These are phyloP conservation scores for Coregonus sp. DNA, from an alignment of 2,797 vertebrate species.

Conservation along the genomic window DNA sequence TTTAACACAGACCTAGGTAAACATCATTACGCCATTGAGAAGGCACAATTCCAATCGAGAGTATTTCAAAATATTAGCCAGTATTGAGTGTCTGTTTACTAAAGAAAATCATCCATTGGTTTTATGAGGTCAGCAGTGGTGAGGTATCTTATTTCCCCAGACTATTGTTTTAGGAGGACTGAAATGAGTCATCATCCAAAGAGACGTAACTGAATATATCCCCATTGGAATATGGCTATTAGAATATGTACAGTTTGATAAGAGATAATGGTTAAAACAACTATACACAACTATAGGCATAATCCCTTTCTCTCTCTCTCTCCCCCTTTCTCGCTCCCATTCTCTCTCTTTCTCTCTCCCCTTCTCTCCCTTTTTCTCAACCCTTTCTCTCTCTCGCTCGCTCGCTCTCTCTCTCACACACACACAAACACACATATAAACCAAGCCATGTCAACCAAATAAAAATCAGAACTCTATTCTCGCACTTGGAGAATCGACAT, in stretches of 20 bases:
- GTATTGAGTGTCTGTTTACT: conserved; percentile 12
- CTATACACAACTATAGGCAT: no score
- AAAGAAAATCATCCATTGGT: conserved; percentile 27
- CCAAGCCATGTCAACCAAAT: not conserved
- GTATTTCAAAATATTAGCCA: conserved; percentile 28
- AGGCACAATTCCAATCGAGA: conserved; percentile 29
- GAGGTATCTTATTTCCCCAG: conserved; percentile 2
- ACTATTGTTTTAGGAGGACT: conserved; percentile 8
- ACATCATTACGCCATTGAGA: conserved; percentile 21
- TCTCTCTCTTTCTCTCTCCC: no score
- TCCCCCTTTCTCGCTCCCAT: no score
- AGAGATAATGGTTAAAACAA: not conserved
- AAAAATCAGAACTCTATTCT: not conserved
- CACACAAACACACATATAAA: no score
- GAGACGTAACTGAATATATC: not conserved
- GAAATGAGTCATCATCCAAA: not conserved
- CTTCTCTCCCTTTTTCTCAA: not conserved
- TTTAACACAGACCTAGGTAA: conserved; percentile 10
- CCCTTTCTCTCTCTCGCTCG: not conserved
- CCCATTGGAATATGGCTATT: not conserved
- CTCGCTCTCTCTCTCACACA: not conserved
- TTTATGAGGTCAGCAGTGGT: conserved; percentile 28
- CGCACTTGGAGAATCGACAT: not conserved
- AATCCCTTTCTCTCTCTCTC: not conserved
- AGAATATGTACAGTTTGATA: not conserved